phyloP scores from a whole-genome alignment of 64 coral and sea anemone species.

The Montipora sp. region DNA sequence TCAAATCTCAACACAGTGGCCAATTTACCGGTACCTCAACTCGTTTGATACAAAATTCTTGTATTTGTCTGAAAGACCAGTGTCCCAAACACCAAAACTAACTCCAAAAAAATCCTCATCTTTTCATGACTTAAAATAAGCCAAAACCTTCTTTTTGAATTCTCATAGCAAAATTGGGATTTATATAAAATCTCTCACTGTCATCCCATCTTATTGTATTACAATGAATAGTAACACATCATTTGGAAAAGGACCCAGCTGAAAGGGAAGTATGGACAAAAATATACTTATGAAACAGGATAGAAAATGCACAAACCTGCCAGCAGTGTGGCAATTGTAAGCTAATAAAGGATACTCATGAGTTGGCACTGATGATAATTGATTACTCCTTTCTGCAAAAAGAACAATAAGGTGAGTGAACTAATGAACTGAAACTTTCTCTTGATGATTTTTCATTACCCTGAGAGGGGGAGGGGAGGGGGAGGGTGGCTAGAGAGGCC shows the following conservation, averaged over 20 bases:
- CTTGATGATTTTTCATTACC: too few relatives aligned
- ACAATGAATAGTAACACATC: too few relatives aligned
- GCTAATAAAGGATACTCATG: conserved; percentile 50
- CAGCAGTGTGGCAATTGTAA: neutral
- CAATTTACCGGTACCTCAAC: too few relatives aligned
- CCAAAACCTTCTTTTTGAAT: neutral
- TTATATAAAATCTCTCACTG: neutral
- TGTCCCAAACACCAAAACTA: too few relatives aligned
- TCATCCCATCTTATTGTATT: too few relatives aligned
- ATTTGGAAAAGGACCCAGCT: neutral
- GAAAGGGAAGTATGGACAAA: neutral
- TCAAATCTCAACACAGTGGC: too few relatives aligned
- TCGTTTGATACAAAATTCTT: too few relatives aligned
- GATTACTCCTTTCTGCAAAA: conserved; percentile 18
- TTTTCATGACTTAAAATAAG: neutral
- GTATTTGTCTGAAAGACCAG: too few relatives aligned
- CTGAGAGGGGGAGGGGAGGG: too few relatives aligned
- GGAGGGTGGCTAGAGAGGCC: too few relatives aligned
- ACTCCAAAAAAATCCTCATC: neutral
- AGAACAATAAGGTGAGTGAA: neutral
- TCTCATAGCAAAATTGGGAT: neutral
- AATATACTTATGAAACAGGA: too few relatives aligned
- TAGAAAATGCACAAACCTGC: neutral
- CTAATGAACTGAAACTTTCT: too few relatives aligned
- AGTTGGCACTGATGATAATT: neutral